Percentiles rank a stretch among this genome's conserved stretches.
Conservation (phyloP, 2,888 invertebrate species). For the Ophonus ardosiacus region DNA sequence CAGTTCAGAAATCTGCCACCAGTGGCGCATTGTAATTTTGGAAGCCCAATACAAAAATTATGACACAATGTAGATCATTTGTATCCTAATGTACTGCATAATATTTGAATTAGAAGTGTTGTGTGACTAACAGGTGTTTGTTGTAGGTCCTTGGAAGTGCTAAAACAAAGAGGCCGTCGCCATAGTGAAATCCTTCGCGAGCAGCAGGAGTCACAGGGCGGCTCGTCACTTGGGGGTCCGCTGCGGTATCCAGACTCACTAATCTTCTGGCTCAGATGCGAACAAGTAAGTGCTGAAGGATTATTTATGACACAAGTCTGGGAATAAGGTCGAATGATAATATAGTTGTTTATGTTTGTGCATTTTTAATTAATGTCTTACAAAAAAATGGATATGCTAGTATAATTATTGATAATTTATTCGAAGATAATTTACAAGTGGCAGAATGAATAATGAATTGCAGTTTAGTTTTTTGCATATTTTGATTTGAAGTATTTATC, state of each 20-base stretch:
- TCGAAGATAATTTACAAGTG: too few species aligned
- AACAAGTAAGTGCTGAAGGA: slow-evolving; percentile 78
- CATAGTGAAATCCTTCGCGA: slow-evolving; percentile 85
- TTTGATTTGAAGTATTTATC: too few species aligned
- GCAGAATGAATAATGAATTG: too few species aligned
- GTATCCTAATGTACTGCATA: not conserved
- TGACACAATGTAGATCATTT: not conserved
- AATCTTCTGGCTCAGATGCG: slow-evolving; percentile 91
- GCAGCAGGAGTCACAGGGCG: slow-evolving; percentile 82
- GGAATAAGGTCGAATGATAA: not conserved
- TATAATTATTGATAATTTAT: too few species aligned
- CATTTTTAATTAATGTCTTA: too few species aligned
- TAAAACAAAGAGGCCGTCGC: slow-evolving; percentile 81
- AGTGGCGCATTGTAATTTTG: too few species aligned
- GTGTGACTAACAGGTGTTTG: not conserved
- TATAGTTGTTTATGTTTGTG: too few species aligned
- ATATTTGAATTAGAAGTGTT: not conserved
- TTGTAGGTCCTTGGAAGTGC: slow-evolving; percentile 86
- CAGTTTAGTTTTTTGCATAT: too few species aligned
- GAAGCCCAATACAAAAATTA: not conserved
- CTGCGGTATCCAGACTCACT: slow-evolving; percentile 86
- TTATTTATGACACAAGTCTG: too few species aligned
- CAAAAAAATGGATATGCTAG: too few species aligned
- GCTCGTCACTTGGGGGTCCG: slow-evolving; percentile 82
- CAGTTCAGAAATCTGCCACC: too few species aligned